Evolutionary conservation across 2,888 invertebrate genomes (phyloP).

Genomic region (Volucella inanis): DNA sequence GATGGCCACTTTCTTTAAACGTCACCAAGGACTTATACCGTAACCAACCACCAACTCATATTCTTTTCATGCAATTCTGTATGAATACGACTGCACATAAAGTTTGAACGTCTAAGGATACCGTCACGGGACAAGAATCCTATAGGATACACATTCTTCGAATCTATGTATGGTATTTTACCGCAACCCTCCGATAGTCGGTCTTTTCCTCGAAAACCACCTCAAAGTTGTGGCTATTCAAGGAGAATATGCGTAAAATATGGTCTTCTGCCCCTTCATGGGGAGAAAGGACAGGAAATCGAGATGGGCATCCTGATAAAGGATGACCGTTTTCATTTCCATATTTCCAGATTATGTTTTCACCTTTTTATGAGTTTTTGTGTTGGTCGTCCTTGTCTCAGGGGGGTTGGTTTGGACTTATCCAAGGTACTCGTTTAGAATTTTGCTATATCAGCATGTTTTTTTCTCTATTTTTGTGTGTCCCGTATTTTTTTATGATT

Average conservation of each 20-base stretch:
- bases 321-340: constrained; percentile 68
- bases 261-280: constrained; percentile 43
- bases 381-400: constrained; percentile 40
- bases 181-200: constrained; percentile 16
- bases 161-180: constrained; percentile 55
- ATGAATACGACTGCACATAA: constrained; percentile 71
- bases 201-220: constrained; percentile 44
- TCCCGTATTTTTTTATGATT: not conserved
- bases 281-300: constrained; percentile 41
- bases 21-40: constrained; percentile 47
- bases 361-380: constrained; percentile 73
- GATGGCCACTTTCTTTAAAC: constrained; percentile 66
- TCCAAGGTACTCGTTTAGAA: constrained; percentile 18
- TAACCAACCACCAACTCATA: constrained; percentile 23
- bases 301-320: constrained; percentile 47
- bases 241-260: constrained; percentile 67
- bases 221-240: constrained; percentile 70
- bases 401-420: not conserved
- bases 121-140: not conserved
- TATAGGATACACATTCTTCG: constrained; percentile 10
- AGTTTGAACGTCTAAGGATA: constrained; percentile 46
- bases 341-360: constrained; percentile 73
- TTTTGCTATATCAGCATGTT: constrained; percentile 59
- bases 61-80: constrained; percentile 50
- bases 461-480: constrained; percentile 13